Evolutionary conservation across 2,113 vertebrate genomes (phyloP).

Genomic region (Cephalopterus ornatus): DNA sequence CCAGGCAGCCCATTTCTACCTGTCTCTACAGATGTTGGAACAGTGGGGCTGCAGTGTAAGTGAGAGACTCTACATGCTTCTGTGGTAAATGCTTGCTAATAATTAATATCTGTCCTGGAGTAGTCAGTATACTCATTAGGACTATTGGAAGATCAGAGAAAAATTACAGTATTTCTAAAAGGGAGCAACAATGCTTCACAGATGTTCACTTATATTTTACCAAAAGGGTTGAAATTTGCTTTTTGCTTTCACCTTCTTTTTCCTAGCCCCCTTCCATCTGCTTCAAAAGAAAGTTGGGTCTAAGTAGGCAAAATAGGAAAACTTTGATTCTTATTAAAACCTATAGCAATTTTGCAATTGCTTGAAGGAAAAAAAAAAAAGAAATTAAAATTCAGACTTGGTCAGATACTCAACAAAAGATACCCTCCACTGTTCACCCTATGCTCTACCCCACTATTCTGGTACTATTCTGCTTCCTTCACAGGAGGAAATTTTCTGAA

Average conservation of each 20-base stretch:
- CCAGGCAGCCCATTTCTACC: neutral
- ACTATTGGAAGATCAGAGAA: neutral
- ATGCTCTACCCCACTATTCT: neutral
- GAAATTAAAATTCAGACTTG: neutral
- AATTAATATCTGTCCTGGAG: neutral
- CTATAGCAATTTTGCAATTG: neutral
- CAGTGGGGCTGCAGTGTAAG: neutral
- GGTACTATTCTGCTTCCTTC: neutral
- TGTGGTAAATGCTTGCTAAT: neutral
- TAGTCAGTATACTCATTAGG: neutral
- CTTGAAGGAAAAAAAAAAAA: neutral
- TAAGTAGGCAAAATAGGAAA: neutral
- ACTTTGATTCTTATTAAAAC: neutral
- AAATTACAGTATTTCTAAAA: neutral
- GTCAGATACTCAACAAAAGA: neutral
- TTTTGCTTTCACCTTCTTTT: neutral
- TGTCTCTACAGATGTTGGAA: neutral
- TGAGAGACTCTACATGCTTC: neutral
- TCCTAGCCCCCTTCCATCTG: neutral
- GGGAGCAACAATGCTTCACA: fast-evolving
- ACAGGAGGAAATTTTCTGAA: neutral
- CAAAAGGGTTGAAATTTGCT: neutral
- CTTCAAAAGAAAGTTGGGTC: neutral
- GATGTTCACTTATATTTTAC: neutral
- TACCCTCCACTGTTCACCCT: neutral